Conservation (phyloP, 2,888 invertebrate genomes). For the Hanleya hanleyi region DNA sequence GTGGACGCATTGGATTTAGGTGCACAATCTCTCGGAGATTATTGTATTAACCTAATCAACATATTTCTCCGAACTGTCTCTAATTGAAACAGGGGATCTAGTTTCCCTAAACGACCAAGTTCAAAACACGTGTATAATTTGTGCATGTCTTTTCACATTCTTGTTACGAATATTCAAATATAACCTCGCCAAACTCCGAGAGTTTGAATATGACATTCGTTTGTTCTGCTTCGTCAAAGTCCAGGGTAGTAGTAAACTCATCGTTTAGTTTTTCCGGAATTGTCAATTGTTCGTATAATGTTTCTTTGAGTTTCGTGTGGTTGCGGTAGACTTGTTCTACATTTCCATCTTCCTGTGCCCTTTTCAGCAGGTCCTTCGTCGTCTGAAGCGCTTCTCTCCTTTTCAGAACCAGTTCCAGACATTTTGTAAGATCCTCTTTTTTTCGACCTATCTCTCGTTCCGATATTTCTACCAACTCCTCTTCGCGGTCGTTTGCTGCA, state of each 20-base stretch:
- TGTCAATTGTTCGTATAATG: slow-evolving; percentile 47
- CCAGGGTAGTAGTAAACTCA: slow-evolving; percentile 61
- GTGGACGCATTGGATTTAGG: no score
- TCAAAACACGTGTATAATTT: no score
- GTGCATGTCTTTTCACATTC: background rate
- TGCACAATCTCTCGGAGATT: no score
- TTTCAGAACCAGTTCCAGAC: slow-evolving; percentile 49
- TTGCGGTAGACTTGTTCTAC: slow-evolving; percentile 59
- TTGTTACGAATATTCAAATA: slow-evolving; percentile 40
- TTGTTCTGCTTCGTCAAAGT: slow-evolving; percentile 59
- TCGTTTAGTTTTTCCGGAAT: slow-evolving; percentile 54
- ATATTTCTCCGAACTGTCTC: no score
- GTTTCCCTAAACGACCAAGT: no score
- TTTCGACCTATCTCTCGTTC: slow-evolving; percentile 61
- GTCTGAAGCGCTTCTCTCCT: slow-evolving; percentile 50
- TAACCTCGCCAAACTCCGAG: slow-evolving; percentile 57
- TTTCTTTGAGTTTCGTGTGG: slow-evolving; percentile 56
- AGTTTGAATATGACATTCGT: slow-evolving; percentile 52
- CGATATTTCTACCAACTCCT: slow-evolving; percentile 56
- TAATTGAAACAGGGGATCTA: no score
- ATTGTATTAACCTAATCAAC: no score
- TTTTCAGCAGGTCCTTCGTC: slow-evolving; percentile 48
- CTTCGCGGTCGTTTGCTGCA: slow-evolving; percentile 58
- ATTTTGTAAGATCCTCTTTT: slow-evolving; percentile 52
- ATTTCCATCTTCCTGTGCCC: slow-evolving; percentile 56